phyloP scores from a whole-genome alignment of 2,888 invertebrate species.

The Drosophila anomelani region DNA sequence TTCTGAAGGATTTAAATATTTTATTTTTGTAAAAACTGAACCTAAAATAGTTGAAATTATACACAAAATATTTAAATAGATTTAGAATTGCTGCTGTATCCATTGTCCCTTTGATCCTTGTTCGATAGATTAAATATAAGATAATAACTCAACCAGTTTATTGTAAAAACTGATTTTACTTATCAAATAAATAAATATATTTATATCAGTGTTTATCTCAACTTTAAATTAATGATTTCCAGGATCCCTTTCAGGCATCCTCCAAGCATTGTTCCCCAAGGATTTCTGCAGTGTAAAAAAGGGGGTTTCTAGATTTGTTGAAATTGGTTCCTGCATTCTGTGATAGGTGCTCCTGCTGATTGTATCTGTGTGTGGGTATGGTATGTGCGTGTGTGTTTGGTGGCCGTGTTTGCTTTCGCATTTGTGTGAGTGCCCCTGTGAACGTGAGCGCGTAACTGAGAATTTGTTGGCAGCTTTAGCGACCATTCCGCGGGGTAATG shows the following conservation, averaged over 20 bases:
- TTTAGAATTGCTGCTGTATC: no score
- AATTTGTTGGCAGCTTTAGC: constrained; percentile 52
- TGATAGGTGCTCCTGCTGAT: constrained; percentile 45
- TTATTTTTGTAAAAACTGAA: no score
- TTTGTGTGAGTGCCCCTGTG: constrained; percentile 21
- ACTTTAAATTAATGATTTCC: neutral
- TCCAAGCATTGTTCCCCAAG: neutral
- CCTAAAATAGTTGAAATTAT: no score
- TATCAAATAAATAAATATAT: no score
- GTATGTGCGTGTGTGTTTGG: constrained; percentile 1
- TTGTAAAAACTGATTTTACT: no score
- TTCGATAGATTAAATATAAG: no score
- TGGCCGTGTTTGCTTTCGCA: constrained; percentile 14
- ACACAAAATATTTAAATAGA: no score
- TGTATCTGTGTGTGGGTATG: constrained; percentile 19
- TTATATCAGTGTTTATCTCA: neutral
- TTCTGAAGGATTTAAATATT: no score
- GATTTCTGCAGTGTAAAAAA: constrained; percentile 10
- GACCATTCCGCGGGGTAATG: constrained; percentile 32
- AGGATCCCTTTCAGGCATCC: neutral
- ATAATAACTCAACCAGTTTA: no score
- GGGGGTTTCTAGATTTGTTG: constrained; percentile 32
- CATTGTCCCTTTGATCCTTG: no score
- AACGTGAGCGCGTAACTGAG: constrained; percentile 55
- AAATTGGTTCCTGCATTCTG: constrained; percentile 44